Evolutionary conservation across 2,113 vertebrate species (phyloP), one percentile per base, ranked within the genome.

Genomic region (Geococcyx californianus): DNA sequence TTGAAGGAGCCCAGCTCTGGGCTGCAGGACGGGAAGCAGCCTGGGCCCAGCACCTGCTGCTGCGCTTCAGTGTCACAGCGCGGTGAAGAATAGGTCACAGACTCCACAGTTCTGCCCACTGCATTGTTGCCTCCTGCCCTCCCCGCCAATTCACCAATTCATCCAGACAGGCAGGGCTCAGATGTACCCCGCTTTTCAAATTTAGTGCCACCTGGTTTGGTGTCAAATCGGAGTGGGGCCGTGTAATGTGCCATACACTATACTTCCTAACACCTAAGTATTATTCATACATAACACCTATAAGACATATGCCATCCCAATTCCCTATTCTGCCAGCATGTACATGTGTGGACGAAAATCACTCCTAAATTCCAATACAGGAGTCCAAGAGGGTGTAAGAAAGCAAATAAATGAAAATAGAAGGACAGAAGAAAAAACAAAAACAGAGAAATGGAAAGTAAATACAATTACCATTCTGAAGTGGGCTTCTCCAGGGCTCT

Each of bases 211-310:
- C 31, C 63, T 38, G 25, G 24, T 17, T 7, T 36, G 64, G 23
- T 2, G 0, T 6, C 34, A 6, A 21, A 34, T 10, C 21, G 3
- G 19, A 66, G 38, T 0, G 13, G 31, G 47, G 21, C 42, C 21
- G 1, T 0, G 7, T 7, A 28, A 38, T 17, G 5, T 1, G 0
- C 5, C 0, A 0, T 5, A 13, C 8, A 0, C 19, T 34, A 1
- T 13, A 17, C 51, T 44, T 63, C 8, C 52, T 31, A 60, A 21
- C 23, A 44, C 44, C 49, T 29, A 11, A 2, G 44, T 56, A 0
- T 58, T 70, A 54, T 11, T 33, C 3, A 11, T 36, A 28, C 8
- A 1, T 20, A 4, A 36, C 64, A 29, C 68, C 36, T 16, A 9
- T 28, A 18, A 31, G 12, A 18, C 44, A 28, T 7, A 2, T 15